Percentiles rank a stretch among this genome's conserved stretches.
Conservation (phyloP, 2,113 vertebrate genomes). For the Salminus brasiliensis region DNA sequence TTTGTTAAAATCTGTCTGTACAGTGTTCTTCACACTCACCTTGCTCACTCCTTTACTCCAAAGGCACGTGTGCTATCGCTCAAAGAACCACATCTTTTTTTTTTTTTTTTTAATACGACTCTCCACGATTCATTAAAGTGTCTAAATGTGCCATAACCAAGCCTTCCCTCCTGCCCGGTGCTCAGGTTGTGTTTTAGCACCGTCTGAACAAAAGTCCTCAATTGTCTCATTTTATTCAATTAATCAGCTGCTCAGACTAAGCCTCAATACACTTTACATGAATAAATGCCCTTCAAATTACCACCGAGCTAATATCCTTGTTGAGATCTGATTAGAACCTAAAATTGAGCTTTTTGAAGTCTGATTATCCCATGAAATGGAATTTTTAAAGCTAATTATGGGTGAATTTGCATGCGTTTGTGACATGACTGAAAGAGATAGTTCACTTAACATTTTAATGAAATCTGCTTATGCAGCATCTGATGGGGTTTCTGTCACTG, state of each 20-base stretch:
- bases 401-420: conserved; percentile 86
- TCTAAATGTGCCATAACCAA: conserved; percentile 2
- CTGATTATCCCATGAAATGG: conserved; percentile 87
- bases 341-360: conserved; percentile 87
- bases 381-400: conserved; percentile 87
- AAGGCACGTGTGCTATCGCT: too few relatives aligned
- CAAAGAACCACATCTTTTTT: too few relatives aligned
- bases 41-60: too few relatives aligned
- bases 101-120: too few relatives aligned
- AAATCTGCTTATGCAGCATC: conserved; percentile 70
- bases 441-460: conserved; percentile 86
- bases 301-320: conserved; percentile 83
- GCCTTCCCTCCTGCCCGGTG: not conserved
- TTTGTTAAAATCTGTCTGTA: too few relatives aligned
- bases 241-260: conserved; percentile 85
- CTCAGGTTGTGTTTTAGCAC: conserved; percentile 63
- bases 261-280: conserved; percentile 83
- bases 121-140: too few relatives aligned
- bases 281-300: conserved; percentile 80
- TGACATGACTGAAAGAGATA: conserved; percentile 77
- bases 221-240: conserved; percentile 88
- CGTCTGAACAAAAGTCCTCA: conserved; percentile 66
- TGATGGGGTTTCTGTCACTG: conserved; percentile 59
- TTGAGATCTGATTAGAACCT: conserved; percentile 87
- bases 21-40: too few relatives aligned